Base-by-base conservation (phyloP, 2,113 vertebrate genomes). In the Osmerus mordax region DNA sequence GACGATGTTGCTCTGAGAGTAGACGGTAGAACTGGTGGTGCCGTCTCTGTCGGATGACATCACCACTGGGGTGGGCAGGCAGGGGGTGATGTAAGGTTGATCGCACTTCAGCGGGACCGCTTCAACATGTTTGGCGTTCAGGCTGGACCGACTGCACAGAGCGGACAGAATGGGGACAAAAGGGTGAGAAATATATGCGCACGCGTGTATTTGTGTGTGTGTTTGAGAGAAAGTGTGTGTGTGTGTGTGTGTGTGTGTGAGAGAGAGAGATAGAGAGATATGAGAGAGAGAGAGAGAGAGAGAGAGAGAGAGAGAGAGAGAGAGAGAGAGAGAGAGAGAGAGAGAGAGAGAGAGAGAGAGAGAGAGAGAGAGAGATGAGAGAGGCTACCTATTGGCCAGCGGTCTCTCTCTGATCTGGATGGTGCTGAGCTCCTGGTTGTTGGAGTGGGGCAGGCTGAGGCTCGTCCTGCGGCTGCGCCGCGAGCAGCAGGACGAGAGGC, bases 101-200 rank as follows among this genome's bases (percentile, higher is more conserved):
- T 97, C 95, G 90, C 95, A 96, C 93, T 99, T 98, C 92, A 98
- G 92, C 88, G 95, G 96, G 88, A 95, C 83, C 1, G 94, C 95
- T 84, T 96, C 94, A 76, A 97, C 93, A 77, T 96, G 92, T 93
- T 98, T 98, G 91, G 97, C 96, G 78, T 99, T 99, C 92, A 99
- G 92, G 90, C 94, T 95, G 92, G 97, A 96, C 87, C 97, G 95
- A 82, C 97, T 99, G 86, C n/a, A 19, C 2, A 9, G n/a, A 23
- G 23, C 23, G 23, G 29, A 64, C 15, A 36, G 19, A 21, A 21
- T 9, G 56, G 6, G 51, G 11, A 18, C 16, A 19, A 21, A 59
- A 15, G 56, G 19, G 19, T 21, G 58, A 23, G 68, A n/a, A 9
- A 36, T 36, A 18, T 41, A 16, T 32, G 53, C 36, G 53, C 4